Conservation (phyloP, 2,113 vertebrate genomes). For the Cinclus cinclus region DNA sequence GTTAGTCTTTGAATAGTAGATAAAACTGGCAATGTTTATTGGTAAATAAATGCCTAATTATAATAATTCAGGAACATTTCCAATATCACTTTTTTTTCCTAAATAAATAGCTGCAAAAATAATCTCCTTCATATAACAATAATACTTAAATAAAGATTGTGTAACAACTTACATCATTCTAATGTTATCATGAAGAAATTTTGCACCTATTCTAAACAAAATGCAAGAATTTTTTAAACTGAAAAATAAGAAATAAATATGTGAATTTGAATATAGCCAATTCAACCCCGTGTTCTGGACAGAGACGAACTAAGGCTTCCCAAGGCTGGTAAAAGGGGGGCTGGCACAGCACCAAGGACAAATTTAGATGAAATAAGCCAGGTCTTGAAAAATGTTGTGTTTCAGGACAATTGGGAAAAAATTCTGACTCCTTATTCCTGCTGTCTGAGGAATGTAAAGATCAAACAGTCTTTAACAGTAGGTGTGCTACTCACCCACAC, state of each 20-base stretch:
- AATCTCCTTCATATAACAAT: background rate
- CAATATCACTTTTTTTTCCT: background rate
- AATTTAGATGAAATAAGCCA: background rate
- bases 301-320: background rate
- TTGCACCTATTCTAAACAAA: background rate
- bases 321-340: background rate
- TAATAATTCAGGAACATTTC: slow-evolving; percentile 60
- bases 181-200: background rate
- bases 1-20: slow-evolving; percentile 15
- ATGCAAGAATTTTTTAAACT: background rate
- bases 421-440: background rate
- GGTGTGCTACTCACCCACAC: background rate
- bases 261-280: background rate
- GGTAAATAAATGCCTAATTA: slow-evolving; percentile 57
- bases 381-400: background rate
- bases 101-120: slow-evolving; percentile 13
- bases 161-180: background rate
- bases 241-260: background rate
- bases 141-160: background rate
- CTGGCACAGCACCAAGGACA: background rate
- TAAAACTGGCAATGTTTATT: slow-evolving; percentile 55
- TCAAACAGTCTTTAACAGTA: background rate
- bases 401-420: background rate
- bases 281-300: background rate
- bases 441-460: background rate